These are phyloP conservation scores for Phoxinus dragarum DNA, from an alignment of 2,797 vertebrate genomes.

Conservation along the genomic window DNA sequence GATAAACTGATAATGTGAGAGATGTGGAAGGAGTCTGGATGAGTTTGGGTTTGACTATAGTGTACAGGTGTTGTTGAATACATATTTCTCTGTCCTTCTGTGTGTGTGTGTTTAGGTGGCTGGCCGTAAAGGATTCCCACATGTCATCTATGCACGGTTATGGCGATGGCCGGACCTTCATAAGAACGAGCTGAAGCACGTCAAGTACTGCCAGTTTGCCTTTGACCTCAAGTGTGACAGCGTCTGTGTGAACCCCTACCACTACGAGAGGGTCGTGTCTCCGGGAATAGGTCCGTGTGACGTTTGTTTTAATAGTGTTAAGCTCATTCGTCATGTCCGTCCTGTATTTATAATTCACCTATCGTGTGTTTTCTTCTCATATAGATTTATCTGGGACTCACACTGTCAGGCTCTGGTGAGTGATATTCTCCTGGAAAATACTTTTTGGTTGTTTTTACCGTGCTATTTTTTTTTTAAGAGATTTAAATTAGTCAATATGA, in stretches of 20 bases:
- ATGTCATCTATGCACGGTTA: conserved; percentile 94
- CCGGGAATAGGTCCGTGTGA: conserved; percentile 88
- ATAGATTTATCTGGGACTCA: conserved; percentile 94
- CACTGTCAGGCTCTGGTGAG: conserved; percentile 91
- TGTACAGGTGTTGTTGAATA: no score
- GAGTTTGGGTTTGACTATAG: no score
- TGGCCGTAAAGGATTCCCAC: conserved; percentile 96
- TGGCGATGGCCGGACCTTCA: conserved; percentile 99
- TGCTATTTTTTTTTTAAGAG: background rate
- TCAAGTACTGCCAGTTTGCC: conserved; percentile 98
- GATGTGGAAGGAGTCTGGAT: no score
- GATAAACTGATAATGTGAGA: no score
- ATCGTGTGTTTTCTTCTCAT: conserved; percentile 21
- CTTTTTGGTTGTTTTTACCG: background rate
- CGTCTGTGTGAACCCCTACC: conserved; percentile 97
- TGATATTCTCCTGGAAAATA: background rate
- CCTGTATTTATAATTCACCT: background rate
- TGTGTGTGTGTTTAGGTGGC: conserved; percentile 82
- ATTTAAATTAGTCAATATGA: background rate
- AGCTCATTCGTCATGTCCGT: background rate
- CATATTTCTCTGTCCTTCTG: no score
- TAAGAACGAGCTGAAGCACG: conserved; percentile 97
- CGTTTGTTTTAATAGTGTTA: background rate
- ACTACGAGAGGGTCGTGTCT: conserved; percentile 96
- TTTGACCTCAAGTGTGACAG: conserved; percentile 98